phyloP scores from a whole-genome alignment of 30 jellyfish, hydroid and myxozoan species.

The Aurelia sp. region DNA sequence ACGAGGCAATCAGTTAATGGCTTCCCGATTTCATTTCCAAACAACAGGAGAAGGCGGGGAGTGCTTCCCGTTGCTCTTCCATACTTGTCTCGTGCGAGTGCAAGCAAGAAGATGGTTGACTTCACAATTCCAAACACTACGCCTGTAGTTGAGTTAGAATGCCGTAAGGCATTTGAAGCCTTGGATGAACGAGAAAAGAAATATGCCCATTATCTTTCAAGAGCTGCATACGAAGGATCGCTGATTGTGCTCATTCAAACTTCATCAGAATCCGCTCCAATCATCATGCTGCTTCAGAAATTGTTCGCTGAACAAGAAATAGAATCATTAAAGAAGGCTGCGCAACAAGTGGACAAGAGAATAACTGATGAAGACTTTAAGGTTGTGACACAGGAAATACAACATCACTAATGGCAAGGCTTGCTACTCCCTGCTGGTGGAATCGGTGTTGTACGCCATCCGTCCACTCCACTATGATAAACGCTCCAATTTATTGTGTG shows the following conservation, averaged over 20 bases:
- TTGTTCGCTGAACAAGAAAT: conserved; percentile 67
- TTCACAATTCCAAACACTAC: conserved; percentile 66
- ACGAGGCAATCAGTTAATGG: neutral
- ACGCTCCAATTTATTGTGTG: too few species aligned
- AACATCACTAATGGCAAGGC: too few species aligned
- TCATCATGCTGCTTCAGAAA: conserved; percentile 79
- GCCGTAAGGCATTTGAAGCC: conserved; percentile 77
- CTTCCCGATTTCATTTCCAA: neutral
- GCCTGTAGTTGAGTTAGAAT: conserved; percentile 71
- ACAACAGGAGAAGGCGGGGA: too few species aligned
- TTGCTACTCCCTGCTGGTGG: too few species aligned
- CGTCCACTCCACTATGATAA: too few species aligned
- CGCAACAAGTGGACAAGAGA: conserved; percentile 64
- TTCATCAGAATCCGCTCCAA: conserved; percentile 83
- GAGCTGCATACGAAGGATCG: conserved; percentile 86
- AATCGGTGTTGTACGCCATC: too few species aligned
- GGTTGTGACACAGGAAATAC: conserved; percentile 25
- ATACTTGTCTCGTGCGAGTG: too few species aligned
- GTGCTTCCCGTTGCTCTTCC: too few species aligned
- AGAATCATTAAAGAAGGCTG: conserved; percentile 58
- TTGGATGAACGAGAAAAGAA: conserved; percentile 70
- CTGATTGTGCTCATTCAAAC: conserved; percentile 87
- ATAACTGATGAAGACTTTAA: conserved; percentile 84
- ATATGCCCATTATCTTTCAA: conserved; percentile 81
- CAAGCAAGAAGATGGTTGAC: conserved; percentile 31